phyloP scores from a whole-genome alignment of 2,797 vertebrate genomes.

The Luscinia megarhynchos region DNA sequence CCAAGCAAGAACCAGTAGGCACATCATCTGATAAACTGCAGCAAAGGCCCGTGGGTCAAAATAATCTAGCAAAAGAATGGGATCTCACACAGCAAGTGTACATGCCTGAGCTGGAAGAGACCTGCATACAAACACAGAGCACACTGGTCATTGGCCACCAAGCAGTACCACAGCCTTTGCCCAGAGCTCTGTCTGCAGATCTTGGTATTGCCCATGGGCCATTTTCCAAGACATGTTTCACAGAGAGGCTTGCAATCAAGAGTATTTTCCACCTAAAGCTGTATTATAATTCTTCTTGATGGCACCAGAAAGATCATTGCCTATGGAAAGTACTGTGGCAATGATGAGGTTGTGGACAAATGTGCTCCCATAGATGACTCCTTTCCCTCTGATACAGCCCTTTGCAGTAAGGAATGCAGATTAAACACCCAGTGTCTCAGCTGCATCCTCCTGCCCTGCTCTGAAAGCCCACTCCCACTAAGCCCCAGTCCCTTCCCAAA shows the following conservation, averaged over 20 bases:
- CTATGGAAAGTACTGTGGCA: neutral
- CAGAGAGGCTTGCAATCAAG: neutral
- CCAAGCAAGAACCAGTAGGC: conserved; percentile 43
- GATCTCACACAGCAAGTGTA: neutral
- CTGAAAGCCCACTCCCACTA: neutral
- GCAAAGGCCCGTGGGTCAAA: conserved; percentile 3
- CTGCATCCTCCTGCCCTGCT: neutral
- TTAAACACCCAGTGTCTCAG: neutral
- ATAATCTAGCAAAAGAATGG: neutral
- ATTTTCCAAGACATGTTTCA: accelerated
- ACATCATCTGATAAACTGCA: conserved; percentile 64
- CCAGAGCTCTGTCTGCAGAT: neutral
- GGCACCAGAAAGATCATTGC: neutral
- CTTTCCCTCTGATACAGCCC: accelerated
- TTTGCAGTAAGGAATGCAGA: neutral
- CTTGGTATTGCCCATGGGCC: neutral
- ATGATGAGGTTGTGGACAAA: neutral
- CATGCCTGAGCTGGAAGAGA: neutral
- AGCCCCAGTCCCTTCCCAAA: neutral
- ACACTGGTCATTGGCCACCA: accelerated
- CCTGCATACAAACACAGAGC: neutral
- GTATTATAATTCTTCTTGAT: neutral
- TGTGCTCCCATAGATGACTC: neutral
- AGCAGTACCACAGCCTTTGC: neutral
- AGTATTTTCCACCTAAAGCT: neutral